Percentiles rank a stretch among this genome's conserved stretches.
Evolutionary conservation across 2,797 vertebrate genomes (phyloP).

Genomic region (Gambusia yucatana): DNA sequence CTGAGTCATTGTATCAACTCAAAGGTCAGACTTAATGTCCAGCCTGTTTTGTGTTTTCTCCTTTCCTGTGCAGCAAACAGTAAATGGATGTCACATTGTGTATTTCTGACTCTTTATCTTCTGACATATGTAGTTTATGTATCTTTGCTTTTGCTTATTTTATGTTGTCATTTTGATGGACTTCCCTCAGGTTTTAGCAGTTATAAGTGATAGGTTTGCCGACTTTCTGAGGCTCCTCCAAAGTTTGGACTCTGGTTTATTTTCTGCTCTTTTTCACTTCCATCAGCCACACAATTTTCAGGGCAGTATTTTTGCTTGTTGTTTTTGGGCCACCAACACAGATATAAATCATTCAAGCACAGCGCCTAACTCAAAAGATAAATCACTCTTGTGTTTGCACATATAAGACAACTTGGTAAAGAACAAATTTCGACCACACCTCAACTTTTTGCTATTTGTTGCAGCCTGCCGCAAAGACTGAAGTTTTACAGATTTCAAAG

Average conservation of each 20-base stretch:
- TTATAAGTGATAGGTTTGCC: not conserved
- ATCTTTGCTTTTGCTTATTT: not conserved
- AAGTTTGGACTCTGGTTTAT: not conserved
- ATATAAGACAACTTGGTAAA: not conserved
- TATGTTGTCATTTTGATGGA: slow-evolving; percentile 2
- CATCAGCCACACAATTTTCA: not conserved
- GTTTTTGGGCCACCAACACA: not conserved
- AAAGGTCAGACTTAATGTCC: not conserved
- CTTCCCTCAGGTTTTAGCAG: not conserved
- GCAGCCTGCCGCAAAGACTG: not conserved
- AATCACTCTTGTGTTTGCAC: not conserved
- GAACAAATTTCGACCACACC: not conserved
- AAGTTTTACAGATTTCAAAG: not conserved
- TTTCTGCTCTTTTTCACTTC: not conserved
- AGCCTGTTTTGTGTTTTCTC: not conserved
- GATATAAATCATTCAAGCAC: slow-evolving; percentile 2
- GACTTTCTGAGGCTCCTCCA: not conserved
- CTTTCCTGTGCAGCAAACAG: not conserved
- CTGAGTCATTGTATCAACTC: not conserved
- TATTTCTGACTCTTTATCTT: not conserved
- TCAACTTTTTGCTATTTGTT: not conserved
- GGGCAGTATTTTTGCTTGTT: not conserved
- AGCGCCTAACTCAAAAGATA: not conserved
- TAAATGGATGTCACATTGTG: not conserved
- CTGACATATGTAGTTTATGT: not conserved